Percentiles rank a stretch among this genome's conserved stretches.
phyloP scores from a whole-genome alignment of 1,140 invertebrate genomes.

The Drosophila murphyi region DNA sequence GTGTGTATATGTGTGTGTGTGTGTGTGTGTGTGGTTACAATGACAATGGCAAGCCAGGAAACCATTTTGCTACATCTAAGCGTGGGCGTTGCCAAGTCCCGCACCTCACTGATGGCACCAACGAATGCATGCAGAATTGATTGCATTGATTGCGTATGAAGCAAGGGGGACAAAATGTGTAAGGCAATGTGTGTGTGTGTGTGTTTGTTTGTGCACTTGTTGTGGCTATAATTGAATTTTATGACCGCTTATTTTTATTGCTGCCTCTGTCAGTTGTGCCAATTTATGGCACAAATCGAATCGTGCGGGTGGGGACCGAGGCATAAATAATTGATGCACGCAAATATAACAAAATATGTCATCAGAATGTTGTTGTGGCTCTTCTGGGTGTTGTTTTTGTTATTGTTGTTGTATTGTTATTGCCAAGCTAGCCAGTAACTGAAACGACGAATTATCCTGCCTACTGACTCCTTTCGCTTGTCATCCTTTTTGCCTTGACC shows the following conservation, averaged over 20 bases:
- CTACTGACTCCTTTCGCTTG: background rate
- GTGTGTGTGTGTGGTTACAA: conserved; percentile 39
- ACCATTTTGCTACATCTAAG: conserved; percentile 37
- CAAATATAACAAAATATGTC: conserved; percentile 78
- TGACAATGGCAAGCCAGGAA: conserved; percentile 46
- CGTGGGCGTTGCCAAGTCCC: background rate
- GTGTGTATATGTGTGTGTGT: conserved; percentile 20
- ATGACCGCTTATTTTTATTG: conserved; percentile 81
- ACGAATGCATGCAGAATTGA: conserved; percentile 73
- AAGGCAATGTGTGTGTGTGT: conserved; percentile 11
- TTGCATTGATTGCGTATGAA: conserved; percentile 67
- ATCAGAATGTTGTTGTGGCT: conserved; percentile 47
- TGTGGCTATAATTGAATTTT: conserved; percentile 82
- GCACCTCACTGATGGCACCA: conserved; percentile 7
- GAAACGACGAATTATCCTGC: conserved; percentile 5
- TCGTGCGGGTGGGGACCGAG: conserved; percentile 18
- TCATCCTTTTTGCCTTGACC: conserved; percentile 28
- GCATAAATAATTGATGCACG: conserved; percentile 76
- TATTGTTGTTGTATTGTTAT: background rate
- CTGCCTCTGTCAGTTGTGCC: conserved; percentile 57
- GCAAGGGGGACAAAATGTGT: conserved; percentile 24
- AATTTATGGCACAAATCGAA: conserved; percentile 80
- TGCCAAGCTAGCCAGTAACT: conserved; percentile 9
- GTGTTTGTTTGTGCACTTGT: conserved; percentile 70
- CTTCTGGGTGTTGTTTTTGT: background rate